These are phyloP conservation scores for Abrostola tripartita DNA, from an alignment of 2,888 invertebrate species.

Conservation along the genomic window DNA sequence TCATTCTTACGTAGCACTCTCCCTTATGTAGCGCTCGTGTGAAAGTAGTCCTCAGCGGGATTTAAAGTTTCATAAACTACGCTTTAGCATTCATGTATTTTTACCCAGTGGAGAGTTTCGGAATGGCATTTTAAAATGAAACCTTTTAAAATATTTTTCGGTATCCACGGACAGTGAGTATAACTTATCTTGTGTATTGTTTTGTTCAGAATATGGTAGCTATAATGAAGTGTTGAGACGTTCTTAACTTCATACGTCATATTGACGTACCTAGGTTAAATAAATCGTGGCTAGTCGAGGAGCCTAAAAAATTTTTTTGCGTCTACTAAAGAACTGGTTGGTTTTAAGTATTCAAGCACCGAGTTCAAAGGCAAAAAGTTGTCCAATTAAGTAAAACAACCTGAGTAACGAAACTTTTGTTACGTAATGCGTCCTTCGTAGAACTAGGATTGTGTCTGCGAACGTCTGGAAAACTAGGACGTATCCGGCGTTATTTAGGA, in stretches of 20 bases:
- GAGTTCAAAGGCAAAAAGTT: constrained; percentile 47
- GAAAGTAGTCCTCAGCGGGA: constrained; percentile 54
- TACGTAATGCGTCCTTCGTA: constrained; percentile 47
- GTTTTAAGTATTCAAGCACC: constrained; percentile 40
- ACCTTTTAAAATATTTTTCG: constrained; percentile 51
- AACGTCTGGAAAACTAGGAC: constrained; percentile 34
- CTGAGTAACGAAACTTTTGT: constrained; percentile 34
- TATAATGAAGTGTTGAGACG: constrained; percentile 14
- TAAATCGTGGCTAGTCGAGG: constrained; percentile 24
- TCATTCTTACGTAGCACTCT: constrained; percentile 35
- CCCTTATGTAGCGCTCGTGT: constrained; percentile 28
- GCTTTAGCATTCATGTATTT: constrained; percentile 51
- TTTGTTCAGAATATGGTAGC: constrained; percentile 16
- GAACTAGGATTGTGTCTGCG: constrained; percentile 36
- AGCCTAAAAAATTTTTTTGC: constrained; percentile 42
- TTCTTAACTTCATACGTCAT: neutral
- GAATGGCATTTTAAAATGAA: constrained; percentile 50
- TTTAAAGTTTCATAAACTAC: constrained; percentile 51
- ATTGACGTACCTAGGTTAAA: constrained; percentile 15
- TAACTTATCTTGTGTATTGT: constrained; percentile 19
- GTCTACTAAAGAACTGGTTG: constrained; percentile 55
- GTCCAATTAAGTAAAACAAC: constrained; percentile 55
- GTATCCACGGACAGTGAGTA: constrained; percentile 20
- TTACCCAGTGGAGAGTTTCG: constrained; percentile 43
- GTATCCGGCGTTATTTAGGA: constrained; percentile 16